These are phyloP conservation scores for Cheilosia variabilis DNA, from an alignment of 2,888 invertebrate species.

Conservation along the genomic window DNA sequence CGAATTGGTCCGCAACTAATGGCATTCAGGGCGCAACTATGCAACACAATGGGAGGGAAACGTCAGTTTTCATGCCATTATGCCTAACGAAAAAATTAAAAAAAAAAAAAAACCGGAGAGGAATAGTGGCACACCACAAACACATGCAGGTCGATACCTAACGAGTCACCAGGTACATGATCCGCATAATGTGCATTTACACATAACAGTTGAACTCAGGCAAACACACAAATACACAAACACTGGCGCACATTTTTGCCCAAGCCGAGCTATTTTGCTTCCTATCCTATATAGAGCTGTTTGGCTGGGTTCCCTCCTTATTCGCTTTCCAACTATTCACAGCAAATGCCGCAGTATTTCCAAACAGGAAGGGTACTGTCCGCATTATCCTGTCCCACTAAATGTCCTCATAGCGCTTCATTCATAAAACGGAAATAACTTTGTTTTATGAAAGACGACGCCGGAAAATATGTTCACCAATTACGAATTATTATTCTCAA, in stretches of 20 bases:
- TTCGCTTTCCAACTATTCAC: constrained; percentile 46
- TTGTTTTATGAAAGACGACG: constrained; percentile 64
- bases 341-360: constrained; percentile 73
- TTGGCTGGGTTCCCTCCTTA: neutral
- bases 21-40: constrained; percentile 43
- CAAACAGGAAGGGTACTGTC: constrained; percentile 71
- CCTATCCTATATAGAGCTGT: no score
- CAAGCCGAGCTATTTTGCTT: neutral
- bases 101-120: constrained; percentile 1
- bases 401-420: constrained; percentile 68
- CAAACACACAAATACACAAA: constrained; percentile 1
- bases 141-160: constrained; percentile 71
- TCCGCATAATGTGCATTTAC: constrained; percentile 75
- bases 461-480: constrained; percentile 69
- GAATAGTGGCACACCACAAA: constrained; percentile 59
- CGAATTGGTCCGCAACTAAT: constrained; percentile 63
- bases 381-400: constrained; percentile 75
- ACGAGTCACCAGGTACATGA: constrained; percentile 73
- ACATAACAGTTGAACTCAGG: constrained; percentile 53
- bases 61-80: constrained; percentile 59
- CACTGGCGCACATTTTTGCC: constrained; percentile 9
- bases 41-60: constrained; percentile 23
- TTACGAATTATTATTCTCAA: constrained; percentile 74
- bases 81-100: constrained; percentile 43
- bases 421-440: constrained; percentile 74